Evolutionary conservation across 1,140 invertebrate species (phyloP).

Genomic region (Papilio machaon): DNA sequence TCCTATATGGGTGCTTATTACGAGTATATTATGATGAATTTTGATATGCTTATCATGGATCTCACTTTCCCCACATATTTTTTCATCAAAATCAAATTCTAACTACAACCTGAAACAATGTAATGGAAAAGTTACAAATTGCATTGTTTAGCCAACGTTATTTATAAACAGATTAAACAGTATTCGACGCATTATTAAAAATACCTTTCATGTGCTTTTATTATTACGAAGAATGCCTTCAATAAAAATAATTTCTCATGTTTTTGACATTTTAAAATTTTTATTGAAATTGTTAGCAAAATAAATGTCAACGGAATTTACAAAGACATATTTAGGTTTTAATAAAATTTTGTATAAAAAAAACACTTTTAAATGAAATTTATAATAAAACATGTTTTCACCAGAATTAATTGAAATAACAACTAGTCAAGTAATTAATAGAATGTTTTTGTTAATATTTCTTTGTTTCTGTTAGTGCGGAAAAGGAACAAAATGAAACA

Average conservation of each 20-base stretch:
- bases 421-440: no score
- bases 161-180: slow-evolving; percentile 6
- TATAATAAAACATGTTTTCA: neutral
- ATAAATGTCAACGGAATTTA: slow-evolving; percentile 1
- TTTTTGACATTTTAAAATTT: slow-evolving; percentile 1
- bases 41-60: no score
- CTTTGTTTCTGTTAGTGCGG: neutral
- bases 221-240: slow-evolving; percentile 4
- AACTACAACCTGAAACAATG: neutral
- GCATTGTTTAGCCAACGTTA: neutral
- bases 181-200: slow-evolving; percentile 9
- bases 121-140: slow-evolving; percentile 11
- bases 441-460: neutral
- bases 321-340: neutral
- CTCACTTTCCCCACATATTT: neutral
- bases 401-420: neutral
- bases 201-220: slow-evolving; percentile 1
- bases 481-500: neutral
- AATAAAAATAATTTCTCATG: neutral
- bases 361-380: neutral
- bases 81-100: neutral
- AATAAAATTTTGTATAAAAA: neutral
- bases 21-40: no score
- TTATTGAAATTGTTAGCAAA: slow-evolving; percentile 21
- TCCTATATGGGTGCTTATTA: no score